Evolutionary conservation across 2,888 invertebrate genomes (phyloP).

Genomic region (Gordius sp.): DNA sequence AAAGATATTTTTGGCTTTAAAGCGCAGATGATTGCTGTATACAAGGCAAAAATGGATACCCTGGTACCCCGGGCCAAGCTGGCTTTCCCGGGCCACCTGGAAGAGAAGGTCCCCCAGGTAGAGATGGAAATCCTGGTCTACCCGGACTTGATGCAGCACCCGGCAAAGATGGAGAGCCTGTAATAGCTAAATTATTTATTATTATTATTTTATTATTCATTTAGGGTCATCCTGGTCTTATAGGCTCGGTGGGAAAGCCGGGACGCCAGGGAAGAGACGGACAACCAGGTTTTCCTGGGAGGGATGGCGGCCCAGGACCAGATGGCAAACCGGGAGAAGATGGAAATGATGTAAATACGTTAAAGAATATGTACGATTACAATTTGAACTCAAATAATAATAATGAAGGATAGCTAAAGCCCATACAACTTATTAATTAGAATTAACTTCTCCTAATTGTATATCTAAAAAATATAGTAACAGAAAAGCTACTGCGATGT

Average conservation of each 20-base stretch:
- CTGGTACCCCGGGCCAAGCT: neutral
- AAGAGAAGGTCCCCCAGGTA: conserved; percentile 15
- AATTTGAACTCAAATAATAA: too few species aligned
- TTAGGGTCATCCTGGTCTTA: neutral
- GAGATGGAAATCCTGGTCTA: conserved; percentile 17
- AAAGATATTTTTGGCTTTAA: too few species aligned
- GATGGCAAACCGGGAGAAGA: conserved; percentile 17
- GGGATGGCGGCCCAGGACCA: conserved; percentile 17
- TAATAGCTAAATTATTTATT: too few species aligned
- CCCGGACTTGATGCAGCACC: conserved; percentile 16
- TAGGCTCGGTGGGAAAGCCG: neutral
- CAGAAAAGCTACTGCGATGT: too few species aligned
- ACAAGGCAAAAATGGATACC: neutral
- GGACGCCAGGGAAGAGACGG: conserved; percentile 18
- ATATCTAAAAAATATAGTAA: too few species aligned
- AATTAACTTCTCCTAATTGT: too few species aligned
- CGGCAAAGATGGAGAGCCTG: conserved; percentile 6
- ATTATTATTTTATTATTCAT: too few species aligned
- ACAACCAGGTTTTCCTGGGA: conserved; percentile 19
- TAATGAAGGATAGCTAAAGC: too few species aligned
- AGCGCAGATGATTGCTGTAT: conserved; percentile 1
- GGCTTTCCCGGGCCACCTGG: conserved; percentile 19
- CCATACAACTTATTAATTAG: too few species aligned
- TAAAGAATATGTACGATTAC: too few species aligned
- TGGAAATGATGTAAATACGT: conserved; percentile 14